Percentiles rank a stretch among this genome's conserved stretches.
phyloP scores from a whole-genome alignment of 1,140 invertebrate genomes.

The Drosophila orena region DNA sequence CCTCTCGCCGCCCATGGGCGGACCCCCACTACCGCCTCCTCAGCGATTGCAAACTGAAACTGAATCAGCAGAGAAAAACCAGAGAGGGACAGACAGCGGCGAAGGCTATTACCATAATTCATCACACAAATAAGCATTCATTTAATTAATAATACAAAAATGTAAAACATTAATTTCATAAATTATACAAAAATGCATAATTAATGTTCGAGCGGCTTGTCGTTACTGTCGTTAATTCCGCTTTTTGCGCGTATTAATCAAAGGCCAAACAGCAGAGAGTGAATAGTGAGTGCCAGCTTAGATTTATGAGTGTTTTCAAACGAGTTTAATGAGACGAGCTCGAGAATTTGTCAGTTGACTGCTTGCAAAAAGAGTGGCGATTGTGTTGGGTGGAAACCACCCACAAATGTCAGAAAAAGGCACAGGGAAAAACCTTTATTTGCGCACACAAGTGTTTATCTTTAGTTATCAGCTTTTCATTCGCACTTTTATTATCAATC shows the following conservation, averaged over 20 bases:
- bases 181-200: constrained; percentile 47
- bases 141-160: constrained; percentile 62
- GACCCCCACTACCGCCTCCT: not conserved
- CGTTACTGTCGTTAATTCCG: constrained; percentile 10
- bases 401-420: too few relatives aligned
- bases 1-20: not conserved
- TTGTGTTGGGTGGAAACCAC: too few relatives aligned
- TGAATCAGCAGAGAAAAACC: constrained; percentile 9
- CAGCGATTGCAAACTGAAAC: constrained; percentile 3
- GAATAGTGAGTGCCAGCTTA: constrained; percentile 9
- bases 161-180: constrained; percentile 43
- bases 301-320: constrained; percentile 36
- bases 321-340: constrained; percentile 41
- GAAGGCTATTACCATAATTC: constrained; percentile 41
- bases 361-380: not conserved
- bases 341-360: constrained; percentile 20
- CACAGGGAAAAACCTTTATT: not conserved
- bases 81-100: not conserved
- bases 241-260: constrained; percentile 30
- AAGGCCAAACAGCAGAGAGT: not conserved
- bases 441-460: not conserved
- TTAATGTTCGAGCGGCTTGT: constrained; percentile 31
- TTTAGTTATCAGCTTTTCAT: not conserved
- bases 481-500: constrained; percentile 1
- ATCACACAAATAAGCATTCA: constrained; percentile 42